These are phyloP conservation scores for Linurgus olivaceus DNA, from an alignment of 2,797 vertebrate species.

Conservation along the genomic window DNA sequence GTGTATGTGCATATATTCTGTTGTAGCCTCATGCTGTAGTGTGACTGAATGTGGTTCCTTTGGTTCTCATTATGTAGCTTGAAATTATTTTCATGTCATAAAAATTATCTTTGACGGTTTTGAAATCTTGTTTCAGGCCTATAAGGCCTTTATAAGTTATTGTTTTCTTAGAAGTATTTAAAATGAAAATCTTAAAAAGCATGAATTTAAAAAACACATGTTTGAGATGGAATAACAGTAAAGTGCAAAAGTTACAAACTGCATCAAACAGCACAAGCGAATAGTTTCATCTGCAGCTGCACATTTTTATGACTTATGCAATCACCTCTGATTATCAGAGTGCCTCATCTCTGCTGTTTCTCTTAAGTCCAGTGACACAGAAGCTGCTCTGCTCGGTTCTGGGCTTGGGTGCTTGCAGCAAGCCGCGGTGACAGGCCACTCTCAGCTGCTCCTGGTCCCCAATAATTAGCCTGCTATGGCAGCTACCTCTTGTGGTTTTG, in stretches of 20 bases:
- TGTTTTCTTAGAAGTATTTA: not conserved
- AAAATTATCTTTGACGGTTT: not conserved
- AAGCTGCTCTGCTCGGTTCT: conserved; percentile 73
- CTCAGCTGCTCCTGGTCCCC: conserved; percentile 91
- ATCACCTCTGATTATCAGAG: conserved; percentile 25
- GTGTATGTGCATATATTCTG: not conserved
- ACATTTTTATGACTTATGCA: not conserved
- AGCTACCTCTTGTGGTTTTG: conserved; percentile 93
- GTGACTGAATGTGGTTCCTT: not conserved
- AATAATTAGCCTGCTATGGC: conserved; percentile 95
- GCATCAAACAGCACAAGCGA: not conserved
- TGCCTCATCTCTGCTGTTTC: not conserved
- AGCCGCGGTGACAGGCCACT: conserved; percentile 79
- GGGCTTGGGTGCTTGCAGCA: conserved; percentile 75
- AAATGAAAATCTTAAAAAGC: not conserved
- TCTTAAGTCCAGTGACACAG: conserved; percentile 63
- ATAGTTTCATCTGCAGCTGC: not conserved
- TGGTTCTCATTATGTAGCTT: not conserved
- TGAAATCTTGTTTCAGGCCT: not conserved
- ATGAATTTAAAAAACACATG: not conserved
- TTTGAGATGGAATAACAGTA: not conserved
- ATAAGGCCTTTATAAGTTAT: not conserved
- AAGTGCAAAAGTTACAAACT: not conserved
- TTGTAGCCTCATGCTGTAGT: not conserved
- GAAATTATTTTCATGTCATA: not conserved